Evolutionary conservation across 2,888 invertebrate genomes (phyloP).

Genomic region (Lissocephala sabroskyi): DNA sequence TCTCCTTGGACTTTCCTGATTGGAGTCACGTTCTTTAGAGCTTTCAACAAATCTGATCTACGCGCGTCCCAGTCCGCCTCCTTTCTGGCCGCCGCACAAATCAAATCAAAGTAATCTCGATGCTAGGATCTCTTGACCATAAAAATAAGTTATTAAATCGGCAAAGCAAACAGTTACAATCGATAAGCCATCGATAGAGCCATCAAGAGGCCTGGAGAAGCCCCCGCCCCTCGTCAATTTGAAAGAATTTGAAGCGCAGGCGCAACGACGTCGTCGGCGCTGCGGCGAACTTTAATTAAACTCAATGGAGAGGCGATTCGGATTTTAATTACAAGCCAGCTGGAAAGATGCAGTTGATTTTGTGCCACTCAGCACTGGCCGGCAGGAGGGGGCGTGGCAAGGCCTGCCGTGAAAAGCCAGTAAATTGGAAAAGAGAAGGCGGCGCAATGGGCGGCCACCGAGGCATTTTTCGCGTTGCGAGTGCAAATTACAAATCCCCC

Average conservation of each 20-base stretch:
- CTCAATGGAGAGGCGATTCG: constrained; percentile 9
- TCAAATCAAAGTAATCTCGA: neutral
- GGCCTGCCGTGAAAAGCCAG: no score
- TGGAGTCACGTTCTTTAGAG: no score
- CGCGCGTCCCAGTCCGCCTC: no score
- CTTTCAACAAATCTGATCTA: no score
- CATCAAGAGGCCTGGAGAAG: constrained; percentile 25
- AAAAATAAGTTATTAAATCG: constrained; percentile 25
- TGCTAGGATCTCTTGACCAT: neutral
- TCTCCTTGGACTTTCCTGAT: no score
- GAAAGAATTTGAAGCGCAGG: constrained; percentile 10
- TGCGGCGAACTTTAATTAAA: constrained; percentile 34
- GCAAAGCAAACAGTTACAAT: constrained; percentile 28
- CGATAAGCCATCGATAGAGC: constrained; percentile 31
- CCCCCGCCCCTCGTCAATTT: constrained; percentile 1
- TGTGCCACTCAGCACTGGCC: no score
- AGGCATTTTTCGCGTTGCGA: constrained; percentile 51
- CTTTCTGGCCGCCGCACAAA: no score
- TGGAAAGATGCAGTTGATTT: constrained; percentile 32
- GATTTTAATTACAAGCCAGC: constrained; percentile 33
- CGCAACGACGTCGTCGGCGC: constrained; percentile 2
- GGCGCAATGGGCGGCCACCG: no score
- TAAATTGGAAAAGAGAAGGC: no score
- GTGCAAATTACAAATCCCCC: constrained; percentile 42
- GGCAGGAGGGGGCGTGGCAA: neutral